Base-by-base conservation (phyloP, 2,888 invertebrate species). In the Mellilla xanthometata region DNA sequence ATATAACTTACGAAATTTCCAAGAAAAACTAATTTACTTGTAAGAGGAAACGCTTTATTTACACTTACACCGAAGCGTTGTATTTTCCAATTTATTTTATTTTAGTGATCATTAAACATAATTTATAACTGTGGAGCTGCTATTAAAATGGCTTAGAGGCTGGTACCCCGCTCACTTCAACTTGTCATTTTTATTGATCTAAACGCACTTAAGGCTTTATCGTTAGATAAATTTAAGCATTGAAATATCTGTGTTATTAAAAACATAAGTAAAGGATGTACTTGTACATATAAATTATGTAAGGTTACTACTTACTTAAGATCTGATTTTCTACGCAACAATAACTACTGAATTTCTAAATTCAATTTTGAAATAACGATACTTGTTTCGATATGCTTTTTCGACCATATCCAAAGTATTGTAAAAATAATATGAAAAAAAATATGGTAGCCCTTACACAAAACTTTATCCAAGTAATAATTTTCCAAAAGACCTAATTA, bases 101-200 rank as follows among this genome's bases (percentile, higher is more conserved):
- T 75, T 69, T 68, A 72, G 64, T 71, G 61, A 59, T 72, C 73
- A 70, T 77, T 76, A 78, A 75, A 68, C 45, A 58, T 66, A 72
- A 78, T 79, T 76, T 78, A 77, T 73, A 55, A 58, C 65, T 50
- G 28, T 46, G 50, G 55, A 59, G 49, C 60, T 44, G 62, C 66
- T 64, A 68, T 70, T 72, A 72, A 72, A 65, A 48, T 59, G 60
- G 62, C 60, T 61, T 63, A 65, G 65, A 68, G 59, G 66, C 60
- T 60, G 49, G 49, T 56, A 56, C 60, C 58, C 60, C 66, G 55
- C 57, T 59, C 41, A 29, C 26, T 58, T 62, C 68, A 56, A 69
- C 59, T 65, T 68, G 67, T 68, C 62, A 68, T 68, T 69, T 72
- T 68, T 72, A 68, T 74, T 69, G 67, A 68, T 62, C 43, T 46